A percentile compares a stretch with the other conserved stretches of the same genome.
phyloP scores from a whole-genome alignment of 2,888 invertebrate species.

The Sphaerophoria rueppellii region DNA sequence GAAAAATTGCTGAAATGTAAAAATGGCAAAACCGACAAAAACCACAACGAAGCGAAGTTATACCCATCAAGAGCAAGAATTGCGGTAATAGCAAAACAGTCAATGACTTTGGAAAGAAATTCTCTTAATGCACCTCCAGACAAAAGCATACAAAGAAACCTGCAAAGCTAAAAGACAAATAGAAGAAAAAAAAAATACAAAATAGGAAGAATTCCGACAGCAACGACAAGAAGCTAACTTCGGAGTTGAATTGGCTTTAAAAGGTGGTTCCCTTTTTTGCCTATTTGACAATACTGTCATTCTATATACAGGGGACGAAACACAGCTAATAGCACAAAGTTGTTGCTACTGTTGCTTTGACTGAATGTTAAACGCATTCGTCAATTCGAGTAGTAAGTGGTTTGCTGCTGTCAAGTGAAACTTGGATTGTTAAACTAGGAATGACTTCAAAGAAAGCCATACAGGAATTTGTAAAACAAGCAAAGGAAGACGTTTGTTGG shows the following conservation, averaged over 20 bases:
- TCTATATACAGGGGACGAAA: neutral
- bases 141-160: conserved; percentile 25
- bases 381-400: conserved; percentile 46
- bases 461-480: neutral
- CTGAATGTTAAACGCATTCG: conserved; percentile 41
- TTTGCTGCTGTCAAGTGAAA: neutral
- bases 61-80: conserved; percentile 6
- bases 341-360: neutral
- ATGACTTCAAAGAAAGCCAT: conserved; percentile 7
- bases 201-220: neutral
- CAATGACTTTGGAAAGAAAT: conserved; percentile 49
- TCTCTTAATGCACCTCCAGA: conserved; percentile 25
- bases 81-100: conserved; percentile 15
- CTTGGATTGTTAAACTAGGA: neutral
- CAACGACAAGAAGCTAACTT: conserved; percentile 1
- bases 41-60: neutral
- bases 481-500: neutral
- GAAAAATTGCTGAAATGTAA: conserved; percentile 14
- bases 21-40: neutral
- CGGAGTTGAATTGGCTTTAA: conserved; percentile 29
- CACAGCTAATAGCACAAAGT: conserved; percentile 14
- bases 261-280: conserved; percentile 18
- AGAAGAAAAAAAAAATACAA: neutral
- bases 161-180: neutral
- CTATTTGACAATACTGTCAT: conserved; percentile 8